Conservation (phyloP, 2,113 vertebrate species). For the Malurus cyaneus region DNA sequence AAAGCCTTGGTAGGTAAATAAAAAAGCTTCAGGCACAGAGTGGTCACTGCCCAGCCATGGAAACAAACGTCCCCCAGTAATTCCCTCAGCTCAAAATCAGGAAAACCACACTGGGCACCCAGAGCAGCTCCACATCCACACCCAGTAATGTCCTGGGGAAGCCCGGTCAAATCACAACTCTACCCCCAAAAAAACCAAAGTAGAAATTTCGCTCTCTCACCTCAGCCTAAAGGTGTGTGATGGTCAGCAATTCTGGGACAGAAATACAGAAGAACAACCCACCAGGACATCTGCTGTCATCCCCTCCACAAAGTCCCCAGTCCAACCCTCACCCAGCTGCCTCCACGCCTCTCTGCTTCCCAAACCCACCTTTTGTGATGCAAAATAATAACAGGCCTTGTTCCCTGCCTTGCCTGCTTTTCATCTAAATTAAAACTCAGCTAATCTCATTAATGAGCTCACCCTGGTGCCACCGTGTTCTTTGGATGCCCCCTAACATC, state of each 20-base stretch:
- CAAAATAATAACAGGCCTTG: background rate
- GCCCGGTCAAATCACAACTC: background rate
- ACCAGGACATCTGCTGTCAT: background rate
- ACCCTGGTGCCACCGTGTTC: slow-evolving; percentile 52
- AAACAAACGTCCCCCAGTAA: background rate
- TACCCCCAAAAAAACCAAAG: background rate
- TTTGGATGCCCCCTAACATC: slow-evolving; percentile 51
- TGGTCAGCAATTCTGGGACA: background rate
- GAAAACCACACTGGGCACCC: background rate
- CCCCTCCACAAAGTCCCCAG: background rate
- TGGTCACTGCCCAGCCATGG: background rate
- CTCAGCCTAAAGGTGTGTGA: fast-evolving
- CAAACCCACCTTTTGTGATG: slow-evolving; percentile 59
- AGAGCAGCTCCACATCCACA: background rate
- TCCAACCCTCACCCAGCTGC: background rate
- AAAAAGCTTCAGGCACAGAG: background rate
- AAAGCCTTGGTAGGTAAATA: background rate
- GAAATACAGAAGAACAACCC: background rate
- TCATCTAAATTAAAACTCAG: slow-evolving; percentile 72
- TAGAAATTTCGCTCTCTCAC: background rate
- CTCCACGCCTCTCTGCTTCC: slow-evolving; percentile 34
- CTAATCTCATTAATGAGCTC: slow-evolving; percentile 74
- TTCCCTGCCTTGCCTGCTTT: slow-evolving; percentile 56
- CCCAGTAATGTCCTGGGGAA: background rate
- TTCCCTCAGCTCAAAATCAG: background rate